Conservation (phyloP, 2,113 vertebrate species). For the Euleptes europaea region DNA sequence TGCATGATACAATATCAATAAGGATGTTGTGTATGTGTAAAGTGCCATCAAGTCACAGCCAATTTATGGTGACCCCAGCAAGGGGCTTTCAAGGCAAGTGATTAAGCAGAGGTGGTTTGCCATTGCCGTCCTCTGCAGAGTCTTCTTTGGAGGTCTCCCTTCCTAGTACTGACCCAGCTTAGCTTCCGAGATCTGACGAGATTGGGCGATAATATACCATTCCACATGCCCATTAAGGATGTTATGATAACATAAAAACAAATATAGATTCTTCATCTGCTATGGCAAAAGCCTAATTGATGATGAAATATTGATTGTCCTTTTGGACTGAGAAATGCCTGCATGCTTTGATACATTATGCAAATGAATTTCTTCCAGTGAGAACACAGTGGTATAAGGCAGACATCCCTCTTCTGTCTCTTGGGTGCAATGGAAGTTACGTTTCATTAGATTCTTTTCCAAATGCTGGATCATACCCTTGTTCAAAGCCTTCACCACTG, state of each 20-base stretch:
- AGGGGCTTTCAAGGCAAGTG: too few species aligned
- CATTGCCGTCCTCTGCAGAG: too few species aligned
- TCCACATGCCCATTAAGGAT: background rate
- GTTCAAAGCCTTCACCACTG: constrained; percentile 50
- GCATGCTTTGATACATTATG: constrained; percentile 34
- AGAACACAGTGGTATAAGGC: constrained; percentile 36
- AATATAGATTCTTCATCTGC: constrained; percentile 19
- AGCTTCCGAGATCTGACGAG: too few species aligned
- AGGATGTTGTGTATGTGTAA: background rate
- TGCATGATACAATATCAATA: background rate
- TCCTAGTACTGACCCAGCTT: too few species aligned
- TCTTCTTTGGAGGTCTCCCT: too few species aligned
- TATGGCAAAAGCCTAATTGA: constrained; percentile 18
- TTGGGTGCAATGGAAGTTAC: constrained; percentile 45
- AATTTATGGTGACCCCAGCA: too few species aligned
- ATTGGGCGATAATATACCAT: too few species aligned
- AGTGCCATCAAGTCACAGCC: too few species aligned
- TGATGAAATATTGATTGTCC: constrained; percentile 37
- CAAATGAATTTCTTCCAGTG: constrained; percentile 53
- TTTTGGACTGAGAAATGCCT: constrained; percentile 43
- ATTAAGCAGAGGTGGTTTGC: too few species aligned
- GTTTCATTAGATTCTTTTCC: constrained; percentile 56
- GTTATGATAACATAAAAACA: constrained; percentile 12
- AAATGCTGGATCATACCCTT: constrained; percentile 46
- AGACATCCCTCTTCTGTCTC: constrained; percentile 59